Base-by-base conservation (phyloP, 2,797 vertebrate genomes). In the Cyclopterus lumpus region DNA sequence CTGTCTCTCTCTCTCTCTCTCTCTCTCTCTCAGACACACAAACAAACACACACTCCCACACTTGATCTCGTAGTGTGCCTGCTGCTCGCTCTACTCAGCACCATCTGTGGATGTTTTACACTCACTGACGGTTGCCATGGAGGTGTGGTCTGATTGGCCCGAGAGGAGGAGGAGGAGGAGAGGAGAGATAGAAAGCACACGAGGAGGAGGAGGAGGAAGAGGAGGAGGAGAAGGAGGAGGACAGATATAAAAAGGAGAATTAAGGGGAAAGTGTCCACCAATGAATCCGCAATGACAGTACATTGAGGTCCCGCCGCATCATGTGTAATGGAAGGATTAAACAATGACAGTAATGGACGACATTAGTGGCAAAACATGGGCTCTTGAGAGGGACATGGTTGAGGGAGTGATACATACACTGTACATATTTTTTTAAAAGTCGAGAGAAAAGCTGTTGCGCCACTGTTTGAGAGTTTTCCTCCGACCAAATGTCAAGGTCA, bases 21-120 rank as follows among this genome's bases (percentile, higher is more conserved):
- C n/a, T n/a, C n/a, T n/a, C 81, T 77, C 77, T 78, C 76, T 63
- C 81, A 80, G 72, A 85, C 77, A 86, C 77, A 84, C 84, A 89
- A 86, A 79, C 90, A 86, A 85, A 88, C 78, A 78, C 86, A 85
- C 90, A 44, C 91, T 87, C 86, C 75, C 85, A 90, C 89, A 86
- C 88, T 91, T 87, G 88, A 86, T 89, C 89, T 88, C 71, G 88
- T 90, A 90, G 92, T 88, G 91, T 40, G 85, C 83, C 86, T 89
- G 89, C 90, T 83, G 89, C 88, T 92, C 83, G 76, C 89, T 92
- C 89, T 81, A 92, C 93, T 93, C 92, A 84, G 93, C 93, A 91
- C 94, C 94, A 94, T 95, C 95, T 93, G 94, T 91, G 93, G 95
- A 95, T 85, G 87, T 87, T 92, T 95, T 95, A 95, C 93, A 93